phyloP scores from a whole-genome alignment of 1,140 invertebrate species.

The Gonatopus flavifemur region DNA sequence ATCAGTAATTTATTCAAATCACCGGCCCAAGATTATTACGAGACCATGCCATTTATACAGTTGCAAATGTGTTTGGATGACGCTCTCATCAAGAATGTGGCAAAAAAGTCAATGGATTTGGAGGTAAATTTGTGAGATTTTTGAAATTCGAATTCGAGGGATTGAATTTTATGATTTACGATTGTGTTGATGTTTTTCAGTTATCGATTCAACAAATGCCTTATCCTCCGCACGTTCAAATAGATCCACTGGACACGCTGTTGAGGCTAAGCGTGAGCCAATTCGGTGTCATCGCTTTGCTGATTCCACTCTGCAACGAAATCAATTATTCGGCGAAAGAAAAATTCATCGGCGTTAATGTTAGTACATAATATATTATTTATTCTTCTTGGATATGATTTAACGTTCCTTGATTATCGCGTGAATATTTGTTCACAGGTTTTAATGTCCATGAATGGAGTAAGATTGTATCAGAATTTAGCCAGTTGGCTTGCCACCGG shows the following conservation, averaged over 20 bases:
- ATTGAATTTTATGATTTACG: conserved; percentile 2
- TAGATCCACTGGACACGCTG: conserved; percentile 28
- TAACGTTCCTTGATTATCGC: not conserved
- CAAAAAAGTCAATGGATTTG: conserved; percentile 13
- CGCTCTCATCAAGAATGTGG: conserved; percentile 35
- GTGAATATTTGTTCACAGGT: conserved; percentile 32
- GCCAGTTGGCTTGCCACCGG: conserved; percentile 50
- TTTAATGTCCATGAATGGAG: conserved; percentile 54
- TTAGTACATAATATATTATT: conserved; percentile 25
- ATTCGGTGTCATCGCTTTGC: conserved; percentile 43
- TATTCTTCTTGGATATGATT: not conserved
- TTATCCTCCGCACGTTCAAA: conserved; percentile 44
- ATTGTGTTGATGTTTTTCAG: conserved; percentile 34
- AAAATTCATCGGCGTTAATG: conserved; percentile 53
- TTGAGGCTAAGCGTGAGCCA: conserved; percentile 33
- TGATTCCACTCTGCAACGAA: conserved; percentile 50
- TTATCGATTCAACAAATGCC: conserved; percentile 53
- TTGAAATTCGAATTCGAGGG: not conserved
- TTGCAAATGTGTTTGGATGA: conserved; percentile 48
- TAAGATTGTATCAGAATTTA: conserved; percentile 45
- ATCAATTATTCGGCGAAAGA: conserved; percentile 44
- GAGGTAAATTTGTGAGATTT: conserved; percentile 22
- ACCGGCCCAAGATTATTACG: conserved; percentile 8
- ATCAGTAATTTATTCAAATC: not conserved
- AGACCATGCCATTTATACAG: conserved; percentile 33